Evolutionary conservation across 2,888 invertebrate genomes (phyloP).

Genomic region (Euproctis similis): DNA sequence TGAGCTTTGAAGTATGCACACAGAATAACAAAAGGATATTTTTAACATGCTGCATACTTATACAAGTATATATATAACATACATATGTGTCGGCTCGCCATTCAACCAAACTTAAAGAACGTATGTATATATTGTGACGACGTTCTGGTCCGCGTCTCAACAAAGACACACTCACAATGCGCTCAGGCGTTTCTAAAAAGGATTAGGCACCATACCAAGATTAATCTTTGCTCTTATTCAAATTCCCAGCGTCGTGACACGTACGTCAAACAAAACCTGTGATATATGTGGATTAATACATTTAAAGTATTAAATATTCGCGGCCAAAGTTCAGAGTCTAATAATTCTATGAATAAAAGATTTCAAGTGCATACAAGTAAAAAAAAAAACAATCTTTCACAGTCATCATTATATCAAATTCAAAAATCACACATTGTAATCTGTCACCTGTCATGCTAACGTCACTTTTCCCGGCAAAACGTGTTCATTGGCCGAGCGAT

Average conservation of each 20-base stretch:
- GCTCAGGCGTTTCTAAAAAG: constrained; percentile 33
- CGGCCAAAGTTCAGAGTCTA: no score
- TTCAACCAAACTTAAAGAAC: constrained; percentile 29
- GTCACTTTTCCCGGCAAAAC: constrained; percentile 58
- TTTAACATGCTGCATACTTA: constrained; percentile 20
- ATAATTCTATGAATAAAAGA: no score
- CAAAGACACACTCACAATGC: constrained; percentile 31
- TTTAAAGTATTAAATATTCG: constrained; percentile 3
- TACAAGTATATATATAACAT: constrained; percentile 9
- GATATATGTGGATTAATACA: constrained; percentile 7
- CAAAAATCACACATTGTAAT: constrained; percentile 22
- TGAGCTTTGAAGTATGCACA: constrained; percentile 31
- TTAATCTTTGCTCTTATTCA: constrained; percentile 45
- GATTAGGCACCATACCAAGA: constrained; percentile 45
- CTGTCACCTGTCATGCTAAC: constrained; percentile 44
- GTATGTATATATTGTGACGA: constrained; percentile 34
- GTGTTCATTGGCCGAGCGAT: constrained; percentile 42
- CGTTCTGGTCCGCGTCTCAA: constrained; percentile 31
- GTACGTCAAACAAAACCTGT: constrained; percentile 29
- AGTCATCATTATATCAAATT: no score
- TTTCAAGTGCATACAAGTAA: no score
- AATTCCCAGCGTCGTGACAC: constrained; percentile 54
- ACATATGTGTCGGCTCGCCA: constrained; percentile 22
- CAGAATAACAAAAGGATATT: constrained; percentile 40
- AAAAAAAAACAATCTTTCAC: no score